These are phyloP conservation scores for Drosophila asahinai DNA, from an alignment of 1,140 invertebrate species.

Conservation along the genomic window DNA sequence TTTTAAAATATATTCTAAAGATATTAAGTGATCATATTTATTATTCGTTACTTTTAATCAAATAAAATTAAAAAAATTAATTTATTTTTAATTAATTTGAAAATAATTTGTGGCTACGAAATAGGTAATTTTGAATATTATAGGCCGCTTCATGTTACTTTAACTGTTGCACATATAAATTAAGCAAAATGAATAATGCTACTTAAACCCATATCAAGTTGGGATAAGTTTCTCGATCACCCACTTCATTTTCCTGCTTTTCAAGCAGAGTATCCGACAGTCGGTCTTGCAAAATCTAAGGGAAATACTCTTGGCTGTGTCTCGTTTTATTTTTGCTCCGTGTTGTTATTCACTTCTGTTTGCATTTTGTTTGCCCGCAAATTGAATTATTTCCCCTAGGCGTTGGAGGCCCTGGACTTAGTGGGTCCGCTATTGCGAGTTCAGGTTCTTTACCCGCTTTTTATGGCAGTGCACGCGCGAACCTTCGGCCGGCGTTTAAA, in stretches of 20 bases:
- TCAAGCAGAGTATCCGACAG: constrained; percentile 10
- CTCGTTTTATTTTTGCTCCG: constrained; percentile 24
- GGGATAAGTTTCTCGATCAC: background rate
- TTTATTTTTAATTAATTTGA: background rate
- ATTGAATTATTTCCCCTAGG: constrained; percentile 69
- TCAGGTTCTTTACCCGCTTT: constrained; percentile 21
- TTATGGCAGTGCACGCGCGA: constrained; percentile 18
- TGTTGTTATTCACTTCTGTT: constrained; percentile 35
- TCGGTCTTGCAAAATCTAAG: constrained; percentile 7
- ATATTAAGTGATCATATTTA: background rate
- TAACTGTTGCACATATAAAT: background rate
- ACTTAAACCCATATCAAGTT: background rate
- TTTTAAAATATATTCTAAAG: background rate
- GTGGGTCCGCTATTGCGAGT: constrained; percentile 11
- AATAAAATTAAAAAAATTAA: background rate
- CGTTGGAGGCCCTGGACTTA: constrained; percentile 16
- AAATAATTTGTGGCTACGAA: background rate
- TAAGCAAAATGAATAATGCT: too few species aligned
- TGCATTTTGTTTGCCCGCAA: constrained; percentile 64
- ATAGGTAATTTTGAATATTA: background rate
- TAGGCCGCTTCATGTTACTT: background rate
- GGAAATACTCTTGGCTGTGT: constrained; percentile 20
- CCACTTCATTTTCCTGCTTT: background rate
- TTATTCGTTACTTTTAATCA: background rate
- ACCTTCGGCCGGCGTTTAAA: constrained; percentile 15